Evolutionary conservation across 2,113 vertebrate species (phyloP).

Genomic region (Gopherus evgoodei): DNA sequence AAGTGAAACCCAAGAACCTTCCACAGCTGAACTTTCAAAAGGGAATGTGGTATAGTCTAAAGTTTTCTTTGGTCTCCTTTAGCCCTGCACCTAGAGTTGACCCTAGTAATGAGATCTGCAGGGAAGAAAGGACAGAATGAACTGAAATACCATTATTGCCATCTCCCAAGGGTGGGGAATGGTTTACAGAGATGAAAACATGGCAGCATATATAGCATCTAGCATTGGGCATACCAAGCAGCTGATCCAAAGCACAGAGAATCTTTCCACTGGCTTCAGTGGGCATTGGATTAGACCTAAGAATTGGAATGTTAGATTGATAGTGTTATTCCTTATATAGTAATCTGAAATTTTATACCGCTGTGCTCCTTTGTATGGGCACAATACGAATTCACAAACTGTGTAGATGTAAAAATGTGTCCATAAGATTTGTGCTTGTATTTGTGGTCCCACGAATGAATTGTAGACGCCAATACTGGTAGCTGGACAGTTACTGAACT

Average conservation of each 20-base stretch:
- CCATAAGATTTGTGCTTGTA: neutral
- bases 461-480: neutral
- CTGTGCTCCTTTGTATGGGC: neutral
- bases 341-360: too few species aligned
- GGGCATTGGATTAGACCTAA: too few species aligned
- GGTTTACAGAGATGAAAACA: neutral
- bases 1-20: neutral
- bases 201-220: neutral
- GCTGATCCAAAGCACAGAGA: fast-evolving
- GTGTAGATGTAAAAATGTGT: neutral
- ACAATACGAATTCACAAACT: neutral
- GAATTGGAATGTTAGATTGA: neutral
- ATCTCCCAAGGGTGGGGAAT: fast-evolving
- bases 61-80: neutral
- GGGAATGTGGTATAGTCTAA: neutral
- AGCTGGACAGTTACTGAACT: too few species aligned
- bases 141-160: neutral
- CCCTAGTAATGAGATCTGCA: neutral
- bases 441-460: neutral
- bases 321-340: neutral
- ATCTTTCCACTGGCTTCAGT: neutral
- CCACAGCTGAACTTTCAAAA: neutral
- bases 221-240: neutral
- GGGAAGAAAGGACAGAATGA: neutral
- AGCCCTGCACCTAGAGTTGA: neutral